These are phyloP conservation scores for Aix galericulata DNA, from an alignment of 2,113 vertebrate species.

Conservation along the genomic window DNA sequence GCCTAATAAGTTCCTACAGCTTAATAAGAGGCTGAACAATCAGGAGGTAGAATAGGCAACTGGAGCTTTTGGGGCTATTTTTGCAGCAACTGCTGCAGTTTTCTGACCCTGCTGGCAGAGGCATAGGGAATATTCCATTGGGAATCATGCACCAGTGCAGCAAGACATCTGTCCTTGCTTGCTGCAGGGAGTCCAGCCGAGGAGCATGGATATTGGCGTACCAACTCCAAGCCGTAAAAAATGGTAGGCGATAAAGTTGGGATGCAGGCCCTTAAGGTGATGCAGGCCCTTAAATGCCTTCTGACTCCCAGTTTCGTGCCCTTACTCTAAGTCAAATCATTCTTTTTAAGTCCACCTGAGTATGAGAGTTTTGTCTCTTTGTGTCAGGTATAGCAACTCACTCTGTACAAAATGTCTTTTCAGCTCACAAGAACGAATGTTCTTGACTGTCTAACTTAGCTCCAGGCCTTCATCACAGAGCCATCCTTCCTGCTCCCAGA, in stretches of 20 bases:
- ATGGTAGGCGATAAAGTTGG: background rate
- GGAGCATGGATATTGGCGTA: rapidly evolving
- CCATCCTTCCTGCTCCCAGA: background rate
- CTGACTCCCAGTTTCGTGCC: background rate
- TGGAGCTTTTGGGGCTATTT: background rate
- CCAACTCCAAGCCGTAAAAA: background rate
- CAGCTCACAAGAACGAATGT: background rate
- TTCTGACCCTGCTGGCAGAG: background rate
- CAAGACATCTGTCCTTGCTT: background rate
- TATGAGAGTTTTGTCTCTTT: background rate
- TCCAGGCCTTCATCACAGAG: slow-evolving; percentile 3
- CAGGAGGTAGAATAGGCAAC: background rate
- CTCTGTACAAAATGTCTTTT: background rate
- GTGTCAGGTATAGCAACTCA: rapidly evolving
- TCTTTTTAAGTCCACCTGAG: background rate
- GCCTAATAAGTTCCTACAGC: no score
- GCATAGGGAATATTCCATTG: rapidly evolving
- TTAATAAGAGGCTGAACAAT: background rate
- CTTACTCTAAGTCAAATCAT: background rate
- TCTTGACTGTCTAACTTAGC: background rate
- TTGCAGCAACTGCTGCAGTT: background rate
- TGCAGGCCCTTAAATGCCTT: background rate
- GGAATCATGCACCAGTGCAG: rapidly evolving
- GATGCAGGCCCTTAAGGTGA: background rate
- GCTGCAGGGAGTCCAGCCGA: background rate